These are phyloP conservation scores for Heteropelma amictum DNA, from an alignment of 2,888 invertebrate genomes.

Conservation along the genomic window DNA sequence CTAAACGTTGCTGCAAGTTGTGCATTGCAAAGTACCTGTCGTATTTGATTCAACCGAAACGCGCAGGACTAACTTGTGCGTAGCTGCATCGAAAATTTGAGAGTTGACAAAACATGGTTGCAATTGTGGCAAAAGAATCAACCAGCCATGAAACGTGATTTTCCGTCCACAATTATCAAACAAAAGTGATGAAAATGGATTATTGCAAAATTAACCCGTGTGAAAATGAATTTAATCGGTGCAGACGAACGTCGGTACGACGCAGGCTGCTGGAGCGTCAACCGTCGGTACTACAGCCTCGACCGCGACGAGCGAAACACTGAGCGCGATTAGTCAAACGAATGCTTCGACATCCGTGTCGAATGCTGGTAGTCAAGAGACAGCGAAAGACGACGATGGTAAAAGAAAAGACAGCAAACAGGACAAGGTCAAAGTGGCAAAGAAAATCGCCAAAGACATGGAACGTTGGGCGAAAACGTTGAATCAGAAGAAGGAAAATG, in stretches of 20 bases:
- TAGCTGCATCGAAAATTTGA: no score
- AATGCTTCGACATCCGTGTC: slow-evolving; percentile 54
- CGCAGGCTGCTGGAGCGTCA: slow-evolving; percentile 69
- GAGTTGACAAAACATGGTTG: no score
- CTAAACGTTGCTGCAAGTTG: no score
- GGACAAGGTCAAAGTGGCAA: slow-evolving; percentile 97
- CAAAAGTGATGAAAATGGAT: no score
- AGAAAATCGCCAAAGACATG: slow-evolving; percentile 98
- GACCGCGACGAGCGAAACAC: slow-evolving; percentile 51
- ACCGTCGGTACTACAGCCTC: slow-evolving; percentile 72
- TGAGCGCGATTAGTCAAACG: slow-evolving; percentile 54
- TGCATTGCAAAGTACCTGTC: no score
- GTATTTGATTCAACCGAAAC: no score
- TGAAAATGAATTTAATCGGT: neutral
- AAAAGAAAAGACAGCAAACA: slow-evolving; percentile 88
- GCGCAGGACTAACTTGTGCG: no score
- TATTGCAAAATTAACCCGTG: no score
- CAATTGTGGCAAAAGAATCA: neutral
- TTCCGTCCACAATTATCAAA: no score
- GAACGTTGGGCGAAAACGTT: slow-evolving; percentile 97
- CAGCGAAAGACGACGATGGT: slow-evolving; percentile 81
- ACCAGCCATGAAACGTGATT: neutral
- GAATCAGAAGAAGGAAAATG: slow-evolving; percentile 94
- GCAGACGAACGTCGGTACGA: slow-evolving; percentile 44
- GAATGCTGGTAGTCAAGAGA: slow-evolving; percentile 66